Evolutionary conservation across 2,113 vertebrate species (phyloP).

Genomic region (Gobiocypris rarus): DNA sequence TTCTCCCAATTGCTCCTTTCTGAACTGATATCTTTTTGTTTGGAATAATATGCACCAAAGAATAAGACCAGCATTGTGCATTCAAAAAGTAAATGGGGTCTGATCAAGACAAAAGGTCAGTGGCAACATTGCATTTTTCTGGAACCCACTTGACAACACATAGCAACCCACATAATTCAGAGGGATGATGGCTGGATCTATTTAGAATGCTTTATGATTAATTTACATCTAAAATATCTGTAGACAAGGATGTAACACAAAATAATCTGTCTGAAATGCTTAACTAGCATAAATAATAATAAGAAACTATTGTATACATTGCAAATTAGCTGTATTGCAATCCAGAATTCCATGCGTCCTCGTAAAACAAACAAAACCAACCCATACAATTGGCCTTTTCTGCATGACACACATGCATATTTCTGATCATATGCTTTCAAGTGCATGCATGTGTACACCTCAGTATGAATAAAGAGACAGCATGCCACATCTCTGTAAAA

Average conservation of each 20-base stretch:
- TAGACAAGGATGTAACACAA: background rate
- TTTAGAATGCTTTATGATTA: background rate
- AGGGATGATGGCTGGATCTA: background rate
- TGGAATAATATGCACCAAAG: too few relatives aligned
- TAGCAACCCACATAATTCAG: background rate
- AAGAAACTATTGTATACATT: background rate
- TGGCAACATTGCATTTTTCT: background rate
- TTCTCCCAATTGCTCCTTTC: too few relatives aligned
- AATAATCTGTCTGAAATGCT: background rate
- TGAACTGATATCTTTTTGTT: too few relatives aligned
- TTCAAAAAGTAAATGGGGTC: background rate
- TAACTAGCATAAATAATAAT: background rate
- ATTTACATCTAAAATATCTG: background rate
- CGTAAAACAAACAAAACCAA: background rate
- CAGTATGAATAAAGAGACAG: background rate
- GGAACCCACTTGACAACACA: background rate
- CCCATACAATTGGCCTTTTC: background rate
- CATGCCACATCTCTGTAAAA: constrained; percentile 6
- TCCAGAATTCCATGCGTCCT: background rate
- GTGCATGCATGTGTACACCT: background rate
- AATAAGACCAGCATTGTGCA: background rate
- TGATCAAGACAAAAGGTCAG: background rate
- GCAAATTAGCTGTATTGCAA: background rate
- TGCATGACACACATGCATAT: background rate
- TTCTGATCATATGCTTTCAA: background rate